These are phyloP conservation scores for Morelia viridis DNA, from an alignment of 2,797 vertebrate genomes.

Conservation along the genomic window DNA sequence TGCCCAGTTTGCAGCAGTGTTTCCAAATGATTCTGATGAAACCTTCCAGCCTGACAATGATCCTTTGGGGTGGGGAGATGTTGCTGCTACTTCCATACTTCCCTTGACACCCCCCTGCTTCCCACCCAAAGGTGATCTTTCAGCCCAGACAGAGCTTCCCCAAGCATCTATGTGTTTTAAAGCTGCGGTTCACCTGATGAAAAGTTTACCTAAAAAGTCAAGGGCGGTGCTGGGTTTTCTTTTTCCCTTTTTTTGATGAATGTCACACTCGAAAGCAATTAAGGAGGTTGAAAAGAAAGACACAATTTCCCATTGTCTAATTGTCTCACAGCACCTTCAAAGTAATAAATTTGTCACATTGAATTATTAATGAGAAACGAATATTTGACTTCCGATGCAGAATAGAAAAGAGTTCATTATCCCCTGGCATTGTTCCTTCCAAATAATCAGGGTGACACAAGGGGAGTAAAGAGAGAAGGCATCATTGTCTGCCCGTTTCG, in stretches of 20 bases:
- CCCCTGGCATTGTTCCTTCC: constrained; percentile 67
- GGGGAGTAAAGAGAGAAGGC: constrained; percentile 56
- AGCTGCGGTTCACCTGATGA: constrained; percentile 54
- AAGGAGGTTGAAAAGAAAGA: constrained; percentile 76
- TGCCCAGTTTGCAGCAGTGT: not conserved
- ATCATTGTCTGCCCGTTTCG: constrained; percentile 42
- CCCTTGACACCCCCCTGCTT: not conserved
- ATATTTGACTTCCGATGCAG: constrained; percentile 76
- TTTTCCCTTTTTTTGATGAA: constrained; percentile 71
- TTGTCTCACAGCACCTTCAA: constrained; percentile 77
- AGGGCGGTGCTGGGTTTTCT: constrained; percentile 20
- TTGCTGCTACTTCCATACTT: not conserved
- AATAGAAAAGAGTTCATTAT: constrained; percentile 80
- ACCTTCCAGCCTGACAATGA: constrained; percentile 36
- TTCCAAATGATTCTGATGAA: constrained; percentile 1
- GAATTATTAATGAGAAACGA: constrained; percentile 81
- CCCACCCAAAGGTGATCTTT: not conserved
- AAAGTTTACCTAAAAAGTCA: constrained; percentile 76
- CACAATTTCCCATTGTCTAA: constrained; percentile 80
- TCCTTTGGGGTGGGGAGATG: not conserved
- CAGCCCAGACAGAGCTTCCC: constrained; percentile 45
- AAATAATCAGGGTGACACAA: constrained; percentile 63
- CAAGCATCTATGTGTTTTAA: constrained; percentile 15
- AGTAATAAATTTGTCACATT: constrained; percentile 82
- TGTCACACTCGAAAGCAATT: constrained; percentile 79